Conservation (phyloP, 2,113 vertebrate genomes). For the Ceuthmochares aereus region DNA sequence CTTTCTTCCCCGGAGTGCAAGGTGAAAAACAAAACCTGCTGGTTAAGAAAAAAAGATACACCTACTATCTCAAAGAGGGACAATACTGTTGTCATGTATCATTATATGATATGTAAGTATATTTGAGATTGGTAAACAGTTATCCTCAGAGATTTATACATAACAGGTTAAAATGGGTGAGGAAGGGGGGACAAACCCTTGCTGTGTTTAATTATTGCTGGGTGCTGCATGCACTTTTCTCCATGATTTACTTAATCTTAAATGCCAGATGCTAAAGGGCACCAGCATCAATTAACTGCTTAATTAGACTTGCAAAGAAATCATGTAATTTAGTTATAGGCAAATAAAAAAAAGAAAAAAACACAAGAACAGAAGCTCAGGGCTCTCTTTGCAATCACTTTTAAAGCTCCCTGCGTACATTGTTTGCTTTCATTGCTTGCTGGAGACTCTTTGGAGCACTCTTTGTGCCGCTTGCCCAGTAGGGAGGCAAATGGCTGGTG, state of each 20-base stretch:
- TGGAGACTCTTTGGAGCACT: constrained; percentile 8
- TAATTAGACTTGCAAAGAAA: constrained; percentile 73
- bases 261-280: constrained; percentile 70
- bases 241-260: constrained; percentile 67
- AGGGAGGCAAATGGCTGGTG: neutral
- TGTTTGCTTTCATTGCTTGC: constrained; percentile 5
- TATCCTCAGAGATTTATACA: neutral
- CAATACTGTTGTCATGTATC: neutral
- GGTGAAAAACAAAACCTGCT: neutral
- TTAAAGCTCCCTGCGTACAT: constrained; percentile 1
- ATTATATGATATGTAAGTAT: neutral
- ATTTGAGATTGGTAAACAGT: constrained; percentile 8
- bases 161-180: neutral
- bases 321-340: constrained; percentile 48
- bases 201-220: constrained; percentile 45
- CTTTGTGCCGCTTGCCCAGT: neutral
- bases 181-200: neutral
- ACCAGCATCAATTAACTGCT: constrained; percentile 67
- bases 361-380: neutral
- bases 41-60: neutral
- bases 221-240: constrained; percentile 25
- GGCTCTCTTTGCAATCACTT: constrained; percentile 23
- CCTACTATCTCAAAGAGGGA: neutral
- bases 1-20: neutral
- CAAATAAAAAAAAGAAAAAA: neutral